Evolutionary conservation across 1,140 invertebrate genomes (phyloP).

Genomic region (Plectus sambesii): DNA sequence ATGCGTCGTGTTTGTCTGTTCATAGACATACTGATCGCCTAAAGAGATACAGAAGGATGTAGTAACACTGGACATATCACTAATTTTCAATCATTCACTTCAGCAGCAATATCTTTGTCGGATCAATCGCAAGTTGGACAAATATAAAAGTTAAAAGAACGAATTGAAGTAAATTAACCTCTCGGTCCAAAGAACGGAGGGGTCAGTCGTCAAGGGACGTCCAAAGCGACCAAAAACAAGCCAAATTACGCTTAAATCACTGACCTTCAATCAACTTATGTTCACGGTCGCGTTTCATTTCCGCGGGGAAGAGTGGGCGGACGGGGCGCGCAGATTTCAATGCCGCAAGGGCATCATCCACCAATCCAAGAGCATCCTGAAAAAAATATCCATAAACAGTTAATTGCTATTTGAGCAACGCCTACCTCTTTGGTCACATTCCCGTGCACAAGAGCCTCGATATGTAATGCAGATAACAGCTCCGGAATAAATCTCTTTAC

Average conservation of each 20-base stretch:
- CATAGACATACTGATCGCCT: slow-evolving; percentile 33
- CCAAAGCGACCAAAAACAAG: too few species aligned
- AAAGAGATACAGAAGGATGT: too few species aligned
- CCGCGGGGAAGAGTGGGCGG: slow-evolving; percentile 15
- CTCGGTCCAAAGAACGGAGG: too few species aligned
- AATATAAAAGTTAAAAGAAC: too few species aligned
- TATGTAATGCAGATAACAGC: slow-evolving; percentile 64
- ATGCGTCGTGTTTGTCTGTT: slow-evolving; percentile 61
- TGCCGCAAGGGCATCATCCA: slow-evolving; percentile 16
- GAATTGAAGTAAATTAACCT: too few species aligned
- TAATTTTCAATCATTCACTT: too few species aligned
- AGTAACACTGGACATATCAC: too few species aligned
- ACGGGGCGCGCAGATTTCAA: slow-evolving; percentile 15
- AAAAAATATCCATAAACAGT: slow-evolving; percentile 9
- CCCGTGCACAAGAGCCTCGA: slow-evolving; percentile 73
- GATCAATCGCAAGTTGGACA: too few species aligned
- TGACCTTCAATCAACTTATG: slow-evolving; percentile 18
- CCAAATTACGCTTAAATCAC: too few species aligned
- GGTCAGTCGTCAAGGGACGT: too few species aligned
- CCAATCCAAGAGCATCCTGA: slow-evolving; percentile 21
- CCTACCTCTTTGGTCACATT: slow-evolving; percentile 59
- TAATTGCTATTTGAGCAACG: slow-evolving; percentile 7
- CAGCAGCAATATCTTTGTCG: too few species aligned
- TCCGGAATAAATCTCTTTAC: slow-evolving; percentile 63
- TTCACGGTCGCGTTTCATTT: slow-evolving; percentile 16